A percentile compares a stretch with the other conserved stretches of the same genome.
phyloP scores from a whole-genome alignment of 2,888 invertebrate genomes.

The Agelastica alni region DNA sequence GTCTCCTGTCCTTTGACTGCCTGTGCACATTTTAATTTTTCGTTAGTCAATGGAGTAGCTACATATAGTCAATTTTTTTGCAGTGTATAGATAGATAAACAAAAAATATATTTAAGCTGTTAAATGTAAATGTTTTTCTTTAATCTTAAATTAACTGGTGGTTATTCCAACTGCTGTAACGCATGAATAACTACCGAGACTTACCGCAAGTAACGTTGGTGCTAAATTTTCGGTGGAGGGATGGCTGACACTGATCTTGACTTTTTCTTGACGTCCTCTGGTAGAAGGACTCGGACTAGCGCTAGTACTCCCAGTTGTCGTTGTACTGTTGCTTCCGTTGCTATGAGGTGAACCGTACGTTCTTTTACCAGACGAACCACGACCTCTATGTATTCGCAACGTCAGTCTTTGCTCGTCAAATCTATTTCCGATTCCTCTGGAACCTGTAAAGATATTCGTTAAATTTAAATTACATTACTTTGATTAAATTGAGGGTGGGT shows the following conservation, averaged over 20 bases:
- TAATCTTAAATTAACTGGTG: no score
- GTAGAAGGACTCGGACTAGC: constrained; percentile 66
- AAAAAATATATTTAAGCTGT: no score
- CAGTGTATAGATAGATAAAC: no score
- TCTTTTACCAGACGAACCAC: constrained; percentile 65
- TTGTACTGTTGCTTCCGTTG: constrained; percentile 72
- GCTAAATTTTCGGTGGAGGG: constrained; percentile 73
- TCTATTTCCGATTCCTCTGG: constrained; percentile 71
- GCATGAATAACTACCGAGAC: no score
- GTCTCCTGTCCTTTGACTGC: no score
- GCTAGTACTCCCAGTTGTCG: constrained; percentile 68
- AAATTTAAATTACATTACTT: no score
- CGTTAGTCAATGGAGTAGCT: no score
- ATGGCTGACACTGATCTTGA: constrained; percentile 85
- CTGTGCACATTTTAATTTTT: no score
- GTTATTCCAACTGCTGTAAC: no score
- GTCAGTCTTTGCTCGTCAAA: constrained; percentile 91
- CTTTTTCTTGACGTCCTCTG: constrained; percentile 72
- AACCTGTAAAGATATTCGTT: constrained; percentile 57
- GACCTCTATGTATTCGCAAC: constrained; percentile 86
- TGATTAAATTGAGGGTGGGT: no score
- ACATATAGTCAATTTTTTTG: no score
- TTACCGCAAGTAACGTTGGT: constrained; percentile 47
- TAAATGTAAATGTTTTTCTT: no score
- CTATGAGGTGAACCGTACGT: constrained; percentile 68